Base-by-base conservation (phyloP, 2,113 vertebrate genomes). In the Anser cygnoides region DNA sequence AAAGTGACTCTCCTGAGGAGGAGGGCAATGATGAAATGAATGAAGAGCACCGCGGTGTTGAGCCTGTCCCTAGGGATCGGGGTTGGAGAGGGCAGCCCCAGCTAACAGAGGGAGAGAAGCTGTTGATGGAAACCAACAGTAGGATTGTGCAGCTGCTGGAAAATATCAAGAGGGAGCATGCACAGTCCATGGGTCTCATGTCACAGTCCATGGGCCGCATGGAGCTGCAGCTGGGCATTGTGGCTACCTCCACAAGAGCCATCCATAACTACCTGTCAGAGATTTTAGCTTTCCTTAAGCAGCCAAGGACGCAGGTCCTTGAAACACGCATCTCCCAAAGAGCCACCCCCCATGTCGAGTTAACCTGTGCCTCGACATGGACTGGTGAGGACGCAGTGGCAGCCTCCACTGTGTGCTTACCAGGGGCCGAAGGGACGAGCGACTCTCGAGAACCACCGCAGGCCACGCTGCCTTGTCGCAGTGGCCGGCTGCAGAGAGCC, bases 201-300 rank as follows among this genome's bases (percentile, higher is more conserved):
- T 97, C 97, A 2, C 97, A 97, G 93, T 97, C 97, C 95, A 97
- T 97, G 97, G 97, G 97, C 89, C 97, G 97, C 41, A 97, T 97
- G 97, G 97, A 97, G 91, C 96, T 97, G 96, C 97, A 97, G 96
- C 92, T 97, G 93, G 97, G 97, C 97, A 97, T 97, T 97, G 97
- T 97, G 97, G 97, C 97, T 96, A 97, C 97, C 94, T 97, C 97
- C 97, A 97, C 97, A 97, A 97, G 97, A 97, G 97, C 97, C 96
- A 97, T 97, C 94, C 97, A 97, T 97, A 97, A 97, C 97, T 97
- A 97, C 97, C 97, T 97, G 92, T 97, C 97, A 96, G 97, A 97
- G 87, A 97, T 97, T 76, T 97, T 97, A 97, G 97, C 97, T 97
- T 97, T 97, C 91, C 97, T 97, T 93, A 97, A 97, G 95, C 97